phyloP scores from a whole-genome alignment of 1,140 invertebrate genomes.

The Heterodera carotae region DNA sequence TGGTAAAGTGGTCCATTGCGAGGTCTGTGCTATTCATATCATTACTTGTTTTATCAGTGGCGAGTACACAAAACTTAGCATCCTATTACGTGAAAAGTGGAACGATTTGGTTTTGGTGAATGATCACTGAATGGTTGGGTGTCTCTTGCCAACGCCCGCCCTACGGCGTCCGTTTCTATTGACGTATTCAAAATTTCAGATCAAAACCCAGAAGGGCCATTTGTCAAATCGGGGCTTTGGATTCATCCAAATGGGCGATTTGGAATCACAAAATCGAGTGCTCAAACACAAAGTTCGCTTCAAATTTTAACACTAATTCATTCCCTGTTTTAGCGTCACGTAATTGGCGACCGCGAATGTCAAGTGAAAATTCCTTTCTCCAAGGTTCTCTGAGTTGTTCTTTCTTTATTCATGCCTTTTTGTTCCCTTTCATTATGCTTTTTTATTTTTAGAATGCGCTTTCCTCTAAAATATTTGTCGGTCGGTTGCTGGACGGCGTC shows the following conservation, averaged over 20 bases:
- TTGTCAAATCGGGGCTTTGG: constrained; percentile 69
- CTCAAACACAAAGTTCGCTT: constrained; percentile 22
- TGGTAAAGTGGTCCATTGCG: constrained; percentile 69
- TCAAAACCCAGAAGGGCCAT: constrained; percentile 64
- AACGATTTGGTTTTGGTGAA: too few species aligned
- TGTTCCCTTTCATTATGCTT: neutral
- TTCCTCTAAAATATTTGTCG: constrained; percentile 67
- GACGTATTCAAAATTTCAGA: too few species aligned
- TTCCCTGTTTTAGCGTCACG: constrained; percentile 11
- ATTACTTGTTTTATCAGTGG: too few species aligned
- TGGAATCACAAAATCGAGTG: constrained; percentile 66
- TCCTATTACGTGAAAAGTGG: too few species aligned
- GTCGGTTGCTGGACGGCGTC: constrained; percentile 67
- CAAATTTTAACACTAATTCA: neutral
- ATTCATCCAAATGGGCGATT: constrained; percentile 68
- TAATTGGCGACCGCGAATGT: constrained; percentile 50
- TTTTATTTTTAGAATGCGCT: constrained; percentile 15
- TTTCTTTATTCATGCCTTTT: too few species aligned
- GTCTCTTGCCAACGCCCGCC: too few species aligned
- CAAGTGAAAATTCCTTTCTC: constrained; percentile 44
- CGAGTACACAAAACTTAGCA: too few species aligned
- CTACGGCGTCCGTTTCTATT: too few species aligned
- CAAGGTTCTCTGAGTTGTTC: neutral
- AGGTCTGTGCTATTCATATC: constrained; percentile 62
- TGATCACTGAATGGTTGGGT: too few species aligned